Conservation (phyloP, 2,888 invertebrate species). For the Alviniconcha strummeri region DNA sequence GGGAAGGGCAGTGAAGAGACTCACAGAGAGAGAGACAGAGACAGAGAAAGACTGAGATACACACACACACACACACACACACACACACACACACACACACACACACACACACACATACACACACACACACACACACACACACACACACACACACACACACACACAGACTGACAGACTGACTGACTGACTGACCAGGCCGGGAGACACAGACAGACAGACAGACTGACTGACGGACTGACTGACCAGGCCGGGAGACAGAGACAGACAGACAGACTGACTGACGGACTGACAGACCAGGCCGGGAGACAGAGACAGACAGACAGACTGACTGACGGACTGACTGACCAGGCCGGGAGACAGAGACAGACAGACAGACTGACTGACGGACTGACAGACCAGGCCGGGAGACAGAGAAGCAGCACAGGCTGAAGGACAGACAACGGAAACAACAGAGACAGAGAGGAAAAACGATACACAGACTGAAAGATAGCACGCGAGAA, state of each 20-base stretch:
- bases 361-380: neutral
- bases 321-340: neutral
- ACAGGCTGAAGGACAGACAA: neutral
- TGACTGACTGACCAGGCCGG: neutral
- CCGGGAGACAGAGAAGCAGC: neutral
- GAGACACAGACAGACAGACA: neutral
- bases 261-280: neutral
- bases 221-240: too few relatives aligned
- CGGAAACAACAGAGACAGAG: neutral
- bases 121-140: neutral
- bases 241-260: neutral
- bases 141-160: neutral
- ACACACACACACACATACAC: neutral
- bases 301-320: neutral
- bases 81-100: neutral
- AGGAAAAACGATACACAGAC: neutral
- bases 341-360: neutral
- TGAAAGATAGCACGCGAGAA: too few relatives aligned
- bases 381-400: neutral
- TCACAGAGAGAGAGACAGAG: neutral
- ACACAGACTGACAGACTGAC: neutral
- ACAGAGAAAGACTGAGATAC: neutral
- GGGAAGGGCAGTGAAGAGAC: neutral
- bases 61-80: neutral
- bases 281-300: neutral